Evolutionary conservation across 2,797 vertebrate species (phyloP).

Genomic region (Gymnothorax javanicus): DNA sequence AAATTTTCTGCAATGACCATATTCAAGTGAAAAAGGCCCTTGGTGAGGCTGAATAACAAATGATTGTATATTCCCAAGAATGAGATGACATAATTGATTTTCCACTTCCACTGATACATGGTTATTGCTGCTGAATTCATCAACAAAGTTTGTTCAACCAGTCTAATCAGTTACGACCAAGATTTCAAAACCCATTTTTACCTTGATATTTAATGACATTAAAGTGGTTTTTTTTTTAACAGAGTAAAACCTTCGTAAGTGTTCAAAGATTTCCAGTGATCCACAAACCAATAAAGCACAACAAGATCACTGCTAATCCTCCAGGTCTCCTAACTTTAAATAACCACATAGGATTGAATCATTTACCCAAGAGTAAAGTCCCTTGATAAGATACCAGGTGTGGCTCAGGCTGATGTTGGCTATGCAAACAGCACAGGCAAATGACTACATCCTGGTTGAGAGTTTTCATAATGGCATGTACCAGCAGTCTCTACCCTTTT

Average conservation of each 20-base stretch:
- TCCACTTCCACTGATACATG: not conserved
- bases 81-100: not conserved
- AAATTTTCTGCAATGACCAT: not conserved
- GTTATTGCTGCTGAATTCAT: not conserved
- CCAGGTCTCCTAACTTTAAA: not conserved
- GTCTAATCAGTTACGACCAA: not conserved
- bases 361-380: not conserved
- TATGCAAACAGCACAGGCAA: slow-evolving; percentile 65
- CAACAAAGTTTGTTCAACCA: not conserved
- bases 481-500: slow-evolving; percentile 61
- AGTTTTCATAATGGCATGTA: slow-evolving; percentile 57
- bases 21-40: not conserved
- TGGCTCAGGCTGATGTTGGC: slow-evolving; percentile 36
- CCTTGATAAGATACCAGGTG: not conserved
- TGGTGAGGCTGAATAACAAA: not conserved
- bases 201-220: not conserved
- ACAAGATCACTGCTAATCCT: not conserved
- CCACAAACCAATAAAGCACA: not conserved
- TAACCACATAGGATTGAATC: not conserved
- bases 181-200: not conserved
- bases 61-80: not conserved
- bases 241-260: too few relatives aligned
- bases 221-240: not conserved
- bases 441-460: slow-evolving; percentile 66
- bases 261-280: too few relatives aligned